These are phyloP conservation scores for Keiferia lycopersicella DNA, from an alignment of 2,888 invertebrate species.

Conservation along the genomic window DNA sequence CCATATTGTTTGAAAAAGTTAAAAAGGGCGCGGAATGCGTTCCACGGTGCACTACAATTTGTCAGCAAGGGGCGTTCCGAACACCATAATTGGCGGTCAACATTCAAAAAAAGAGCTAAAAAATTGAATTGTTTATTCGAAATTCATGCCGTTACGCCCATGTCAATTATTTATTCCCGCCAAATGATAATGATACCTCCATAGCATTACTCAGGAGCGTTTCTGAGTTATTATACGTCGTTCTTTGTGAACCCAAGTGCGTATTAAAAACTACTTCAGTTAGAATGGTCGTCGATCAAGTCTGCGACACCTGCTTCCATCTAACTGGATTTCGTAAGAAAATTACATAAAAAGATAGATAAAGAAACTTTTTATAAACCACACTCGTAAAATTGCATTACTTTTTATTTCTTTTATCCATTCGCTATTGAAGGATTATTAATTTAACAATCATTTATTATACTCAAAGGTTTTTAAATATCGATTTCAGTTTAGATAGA, in stretches of 20 bases:
- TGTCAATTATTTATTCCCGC: slow-evolving; percentile 24
- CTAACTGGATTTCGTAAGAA: slow-evolving; percentile 6
- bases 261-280: slow-evolving; percentile 23
- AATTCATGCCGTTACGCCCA: slow-evolving; percentile 39
- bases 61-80: slow-evolving; percentile 69
- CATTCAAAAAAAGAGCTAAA: slow-evolving; percentile 51
- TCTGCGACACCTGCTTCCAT: slow-evolving; percentile 20
- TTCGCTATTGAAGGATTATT: background rate
- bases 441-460: background rate
- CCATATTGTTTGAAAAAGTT: slow-evolving; percentile 52
- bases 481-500: background rate
- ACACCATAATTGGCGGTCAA: slow-evolving; percentile 65
- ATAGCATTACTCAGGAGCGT: slow-evolving; percentile 16
- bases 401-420: background rate
- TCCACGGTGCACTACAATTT: slow-evolving; percentile 55
- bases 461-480: background rate
- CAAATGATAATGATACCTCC: slow-evolving; percentile 25
- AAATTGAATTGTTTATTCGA: slow-evolving; percentile 46
- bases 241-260: slow-evolving; percentile 10
- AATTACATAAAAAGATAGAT: background rate
- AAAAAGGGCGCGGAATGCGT: slow-evolving; percentile 42
- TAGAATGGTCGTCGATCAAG: slow-evolving; percentile 21
- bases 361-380: background rate
- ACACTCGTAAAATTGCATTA: background rate
- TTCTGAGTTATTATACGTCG: slow-evolving; percentile 15